phyloP scores from a whole-genome alignment of 2,888 invertebrate genomes.

The Cryptus viduatorius region DNA sequence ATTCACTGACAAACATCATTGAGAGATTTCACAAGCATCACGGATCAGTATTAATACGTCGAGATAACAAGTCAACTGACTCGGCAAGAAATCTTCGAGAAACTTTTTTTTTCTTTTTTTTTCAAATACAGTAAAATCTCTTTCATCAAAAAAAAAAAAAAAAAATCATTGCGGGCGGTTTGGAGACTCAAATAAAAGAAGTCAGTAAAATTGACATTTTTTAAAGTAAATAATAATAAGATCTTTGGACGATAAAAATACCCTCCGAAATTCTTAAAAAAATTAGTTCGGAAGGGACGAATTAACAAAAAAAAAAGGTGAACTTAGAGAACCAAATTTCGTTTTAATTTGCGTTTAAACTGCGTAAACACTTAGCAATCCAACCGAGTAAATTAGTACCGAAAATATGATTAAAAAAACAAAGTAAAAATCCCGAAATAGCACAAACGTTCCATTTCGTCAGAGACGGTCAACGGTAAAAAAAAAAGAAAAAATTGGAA shows the following conservation, averaged over 20 bases:
- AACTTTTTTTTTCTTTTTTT: background rate
- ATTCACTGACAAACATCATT: background rate
- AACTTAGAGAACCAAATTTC: background rate
- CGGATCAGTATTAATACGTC: conserved; percentile 46
- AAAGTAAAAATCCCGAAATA: conserved; percentile 3
- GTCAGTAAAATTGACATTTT: background rate
- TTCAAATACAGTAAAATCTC: background rate
- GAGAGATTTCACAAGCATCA: conserved; percentile 20
- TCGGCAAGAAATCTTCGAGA: conserved; percentile 29
- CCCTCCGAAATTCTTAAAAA: no score
- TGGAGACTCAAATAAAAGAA: background rate
- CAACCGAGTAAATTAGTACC: background rate
- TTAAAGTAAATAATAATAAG: background rate
- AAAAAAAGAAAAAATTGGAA: conserved; percentile 1
- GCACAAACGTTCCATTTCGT: conserved; percentile 1
- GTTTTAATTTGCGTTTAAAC: background rate
- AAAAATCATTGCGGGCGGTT: conserved; percentile 3
- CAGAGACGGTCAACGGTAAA: background rate
- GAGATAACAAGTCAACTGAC: background rate
- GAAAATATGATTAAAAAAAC: background rate
- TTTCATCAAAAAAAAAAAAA: background rate
- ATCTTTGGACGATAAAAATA: background rate
- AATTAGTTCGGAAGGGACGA: no score
- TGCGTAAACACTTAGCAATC: background rate
- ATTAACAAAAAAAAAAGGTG: background rate